These are phyloP conservation scores for Mobula birostris DNA, from an alignment of 2,113 vertebrate species.

Conservation along the genomic window DNA sequence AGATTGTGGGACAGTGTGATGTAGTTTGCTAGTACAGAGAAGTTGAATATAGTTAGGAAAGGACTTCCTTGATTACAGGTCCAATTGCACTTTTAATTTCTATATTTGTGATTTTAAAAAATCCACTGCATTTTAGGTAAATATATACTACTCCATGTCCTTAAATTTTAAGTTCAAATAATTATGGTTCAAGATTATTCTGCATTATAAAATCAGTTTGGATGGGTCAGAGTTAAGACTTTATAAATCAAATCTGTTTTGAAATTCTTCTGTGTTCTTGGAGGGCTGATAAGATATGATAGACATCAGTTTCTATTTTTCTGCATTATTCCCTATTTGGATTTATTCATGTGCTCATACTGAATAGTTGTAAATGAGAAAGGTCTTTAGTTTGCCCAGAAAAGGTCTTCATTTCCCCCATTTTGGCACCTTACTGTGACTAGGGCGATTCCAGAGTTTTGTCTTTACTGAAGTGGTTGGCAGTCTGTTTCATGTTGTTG, in stretches of 20 bases:
- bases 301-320: not conserved
- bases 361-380: not conserved
- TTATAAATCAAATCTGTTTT: not conserved
- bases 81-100: not conserved
- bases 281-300: not conserved
- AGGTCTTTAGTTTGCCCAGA: not conserved
- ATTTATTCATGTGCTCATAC: not conserved
- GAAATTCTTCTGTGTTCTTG: not conserved
- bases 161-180: not conserved
- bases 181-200: not conserved
- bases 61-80: not conserved
- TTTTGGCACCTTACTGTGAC: not conserved
- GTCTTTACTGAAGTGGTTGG: not conserved
- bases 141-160: not conserved
- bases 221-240: not conserved
- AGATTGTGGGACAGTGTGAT: not conserved
- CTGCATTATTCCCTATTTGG: not conserved
- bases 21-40: not conserved
- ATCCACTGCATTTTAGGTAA: not conserved
- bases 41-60: not conserved
- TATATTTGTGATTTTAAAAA: not conserved
- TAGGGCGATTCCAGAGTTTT: not conserved
- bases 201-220: not conserved
- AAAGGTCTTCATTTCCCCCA: not conserved
- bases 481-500: constrained; percentile 5